Base-by-base conservation (phyloP, 2,113 vertebrate genomes). In the Scatophagus argus region DNA sequence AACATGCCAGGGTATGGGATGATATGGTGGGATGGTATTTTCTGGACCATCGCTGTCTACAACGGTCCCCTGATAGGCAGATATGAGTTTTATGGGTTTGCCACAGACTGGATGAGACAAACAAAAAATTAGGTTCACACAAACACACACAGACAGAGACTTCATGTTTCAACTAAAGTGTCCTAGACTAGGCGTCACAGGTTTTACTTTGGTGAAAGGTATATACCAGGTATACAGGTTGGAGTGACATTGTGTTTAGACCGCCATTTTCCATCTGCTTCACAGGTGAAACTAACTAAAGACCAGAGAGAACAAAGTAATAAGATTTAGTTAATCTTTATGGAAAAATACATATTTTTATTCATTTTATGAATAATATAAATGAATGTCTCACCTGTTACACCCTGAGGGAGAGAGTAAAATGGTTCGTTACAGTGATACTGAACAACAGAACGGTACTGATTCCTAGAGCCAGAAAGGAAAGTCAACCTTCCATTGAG, bases 1-100 rank as follows among this genome's bases (percentile, higher is more conserved):
- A n/a, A 89, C 92, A 67, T 95, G 94, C 94, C 93, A 95, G 3
- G 94, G n/a, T n/a, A n/a, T n/a, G n/a, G n/a, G n/a, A n/a, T n/a
- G n/a, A n/a, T n/a, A n/a, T n/a, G n/a, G n/a, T n/a, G n/a, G 94
- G 61, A 95, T 81, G 5, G 83, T 39, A 8, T 88, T 47, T 0
- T n/a, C 0, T 31, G 44, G 51, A 29, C 93, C 94, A 0, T 1
- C 0, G 0, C 3, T 3, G 0, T 93, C 93, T 67, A 91, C 91
- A 47, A 93, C 36, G 44, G 93, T 87, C 70, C 66, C 85, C 39
- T 81, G 67, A 49, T 23, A 23, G 5, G 1, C 1, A 25, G 11
- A 0, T 0, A 54, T 10, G 0, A 8, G 2, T 4, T 61, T 49
- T 27, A 31, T 64, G 17, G 91, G 90, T 38, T 41, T 16, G 1